Conservation (phyloP, 2,888 invertebrate genomes). For the Isoperla grammatica region DNA sequence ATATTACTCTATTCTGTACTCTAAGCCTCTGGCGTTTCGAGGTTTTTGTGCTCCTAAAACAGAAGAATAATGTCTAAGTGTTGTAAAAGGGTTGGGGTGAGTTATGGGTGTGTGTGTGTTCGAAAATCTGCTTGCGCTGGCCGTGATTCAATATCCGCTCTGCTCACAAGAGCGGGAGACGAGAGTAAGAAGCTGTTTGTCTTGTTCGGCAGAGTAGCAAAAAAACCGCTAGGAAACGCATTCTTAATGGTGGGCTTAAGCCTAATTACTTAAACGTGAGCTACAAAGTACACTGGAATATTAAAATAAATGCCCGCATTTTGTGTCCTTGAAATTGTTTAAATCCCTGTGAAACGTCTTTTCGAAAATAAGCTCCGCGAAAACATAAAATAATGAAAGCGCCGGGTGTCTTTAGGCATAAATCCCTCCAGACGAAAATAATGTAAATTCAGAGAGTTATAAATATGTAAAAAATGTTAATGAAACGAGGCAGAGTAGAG, state of each 20-base stretch:
- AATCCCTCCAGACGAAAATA: too few species aligned
- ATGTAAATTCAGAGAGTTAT: too few species aligned
- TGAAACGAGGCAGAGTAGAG: too few species aligned
- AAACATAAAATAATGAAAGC: too few species aligned
- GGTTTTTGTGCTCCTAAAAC: conserved; percentile 15
- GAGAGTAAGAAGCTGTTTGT: conserved; percentile 2
- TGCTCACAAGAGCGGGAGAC: not conserved
- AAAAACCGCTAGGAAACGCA: not conserved
- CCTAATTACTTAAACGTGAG: not conserved
- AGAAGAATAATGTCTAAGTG: conserved; percentile 18
- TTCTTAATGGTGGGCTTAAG: not conserved
- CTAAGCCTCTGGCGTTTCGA: conserved; percentile 11
- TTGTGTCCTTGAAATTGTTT: too few species aligned
- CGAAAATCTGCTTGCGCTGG: conserved; percentile 13
- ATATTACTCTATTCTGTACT: conserved; percentile 16
- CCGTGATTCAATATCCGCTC: conserved; percentile 15
- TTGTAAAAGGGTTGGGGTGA: conserved; percentile 17
- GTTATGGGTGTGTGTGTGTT: conserved; percentile 14
- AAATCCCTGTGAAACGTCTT: too few species aligned
- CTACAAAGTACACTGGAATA: not conserved
- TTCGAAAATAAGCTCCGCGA: too few species aligned
- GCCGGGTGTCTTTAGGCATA: too few species aligned
- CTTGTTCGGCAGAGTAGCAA: not conserved
- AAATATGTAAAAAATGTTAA: too few species aligned
- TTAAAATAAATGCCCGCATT: not conserved